These are phyloP conservation scores for Plotosus lineatus DNA, from an alignment of 2,113 vertebrate genomes.

Conservation along the genomic window DNA sequence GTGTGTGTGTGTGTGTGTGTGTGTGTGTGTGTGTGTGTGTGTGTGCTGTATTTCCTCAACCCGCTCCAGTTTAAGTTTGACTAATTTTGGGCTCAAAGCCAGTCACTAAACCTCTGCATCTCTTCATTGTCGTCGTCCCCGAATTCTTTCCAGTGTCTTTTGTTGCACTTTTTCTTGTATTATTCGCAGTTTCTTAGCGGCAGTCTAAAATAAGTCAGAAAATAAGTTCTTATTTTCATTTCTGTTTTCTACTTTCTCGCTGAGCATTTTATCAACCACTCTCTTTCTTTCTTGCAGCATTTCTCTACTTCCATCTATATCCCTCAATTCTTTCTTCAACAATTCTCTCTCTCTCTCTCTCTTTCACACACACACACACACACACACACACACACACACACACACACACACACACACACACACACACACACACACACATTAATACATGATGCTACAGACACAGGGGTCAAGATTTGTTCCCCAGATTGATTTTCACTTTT, in stretches of 20 bases:
- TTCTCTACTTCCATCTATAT: neutral
- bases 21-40: neutral
- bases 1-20: constrained; percentile 21
- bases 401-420: neutral
- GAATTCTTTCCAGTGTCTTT: constrained; percentile 41
- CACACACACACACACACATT: constrained; percentile 15
- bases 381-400: neutral
- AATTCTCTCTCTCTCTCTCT: neutral
- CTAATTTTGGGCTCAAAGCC: constrained; percentile 23
- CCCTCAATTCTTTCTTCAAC: neutral
- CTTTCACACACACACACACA: neutral
- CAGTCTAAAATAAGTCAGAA: too few relatives aligned
- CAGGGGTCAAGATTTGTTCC: constrained; percentile 55
- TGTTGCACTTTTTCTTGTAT: constrained; percentile 37
- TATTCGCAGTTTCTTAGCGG: neutral
- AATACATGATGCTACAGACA: constrained; percentile 52
- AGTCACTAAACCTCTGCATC: constrained; percentile 27
- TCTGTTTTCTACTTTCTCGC: constrained; percentile 17
- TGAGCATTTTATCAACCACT: neutral
- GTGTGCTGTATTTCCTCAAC: constrained; percentile 40
- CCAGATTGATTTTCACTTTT: constrained; percentile 56
- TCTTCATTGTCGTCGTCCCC: too few relatives aligned
- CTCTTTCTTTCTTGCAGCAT: neutral
- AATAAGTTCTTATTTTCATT: neutral
- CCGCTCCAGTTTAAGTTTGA: constrained; percentile 23